These are phyloP conservation scores for Telenomus remus DNA, from an alignment of 1,140 invertebrate genomes.

Conservation along the genomic window DNA sequence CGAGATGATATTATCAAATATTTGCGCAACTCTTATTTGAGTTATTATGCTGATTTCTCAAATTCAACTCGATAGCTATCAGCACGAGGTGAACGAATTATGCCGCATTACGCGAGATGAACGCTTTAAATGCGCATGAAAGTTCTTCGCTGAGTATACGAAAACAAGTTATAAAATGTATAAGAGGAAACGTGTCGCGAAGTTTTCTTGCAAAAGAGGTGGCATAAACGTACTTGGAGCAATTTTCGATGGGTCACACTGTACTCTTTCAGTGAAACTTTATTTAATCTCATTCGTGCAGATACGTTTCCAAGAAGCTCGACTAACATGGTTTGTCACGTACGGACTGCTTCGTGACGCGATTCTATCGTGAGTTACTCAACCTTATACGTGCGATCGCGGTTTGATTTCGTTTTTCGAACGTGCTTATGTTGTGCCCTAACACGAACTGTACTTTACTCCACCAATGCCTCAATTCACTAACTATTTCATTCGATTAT, in stretches of 20 bases:
- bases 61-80: slow-evolving; percentile 46
- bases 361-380: slow-evolving; percentile 58
- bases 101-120: slow-evolving; percentile 30
- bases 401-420: slow-evolving; percentile 57
- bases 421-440: slow-evolving; percentile 39
- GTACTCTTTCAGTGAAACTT: slow-evolving; percentile 57
- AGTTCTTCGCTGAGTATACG: slow-evolving; percentile 34
- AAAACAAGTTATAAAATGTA: slow-evolving; percentile 54
- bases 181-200: slow-evolving; percentile 52
- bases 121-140: slow-evolving; percentile 44
- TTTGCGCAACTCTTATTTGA: slow-evolving; percentile 42
- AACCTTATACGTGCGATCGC: slow-evolving; percentile 56
- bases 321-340: slow-evolving; percentile 58
- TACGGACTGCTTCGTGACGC: slow-evolving; percentile 58
- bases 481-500: slow-evolving; percentile 15
- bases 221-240: slow-evolving; percentile 43
- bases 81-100: slow-evolving; percentile 32
- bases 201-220: slow-evolving; percentile 46
- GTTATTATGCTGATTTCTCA: slow-evolving; percentile 45
- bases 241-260: slow-evolving; percentile 50
- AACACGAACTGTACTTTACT: slow-evolving; percentile 18
- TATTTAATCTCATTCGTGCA: slow-evolving; percentile 59
- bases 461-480: slow-evolving; percentile 25
- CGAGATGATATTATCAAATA: slow-evolving; percentile 35
- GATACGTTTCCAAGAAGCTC: slow-evolving; percentile 58